These are phyloP conservation scores for Macroramphosus scolopax DNA, from an alignment of 2,797 vertebrate species.

Conservation along the genomic window DNA sequence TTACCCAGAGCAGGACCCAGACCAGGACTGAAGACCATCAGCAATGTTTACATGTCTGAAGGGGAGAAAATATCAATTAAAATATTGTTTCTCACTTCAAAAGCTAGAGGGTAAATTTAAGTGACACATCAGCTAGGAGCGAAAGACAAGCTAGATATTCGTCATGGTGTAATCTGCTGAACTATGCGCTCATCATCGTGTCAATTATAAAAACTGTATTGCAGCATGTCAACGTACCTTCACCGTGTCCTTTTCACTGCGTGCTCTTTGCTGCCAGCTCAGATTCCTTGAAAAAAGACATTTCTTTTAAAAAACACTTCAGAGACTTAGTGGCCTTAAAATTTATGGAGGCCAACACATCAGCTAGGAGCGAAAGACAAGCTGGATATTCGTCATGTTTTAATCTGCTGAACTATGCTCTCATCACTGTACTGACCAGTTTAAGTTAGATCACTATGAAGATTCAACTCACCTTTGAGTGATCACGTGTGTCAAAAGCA, in stretches of 20 bases:
- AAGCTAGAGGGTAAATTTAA: too few relatives aligned
- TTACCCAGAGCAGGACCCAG: slow-evolving; percentile 17
- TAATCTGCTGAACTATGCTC: slow-evolving; percentile 87
- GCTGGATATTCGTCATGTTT: slow-evolving; percentile 54
- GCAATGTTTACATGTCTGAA: not conserved
- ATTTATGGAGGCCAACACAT: slow-evolving; percentile 75
- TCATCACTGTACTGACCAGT: slow-evolving; percentile 77
- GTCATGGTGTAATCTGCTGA: slow-evolving; percentile 81
- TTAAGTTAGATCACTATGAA: too few relatives aligned
- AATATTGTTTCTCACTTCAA: too few relatives aligned
- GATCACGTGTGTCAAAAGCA: not conserved
- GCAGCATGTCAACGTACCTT: too few relatives aligned
- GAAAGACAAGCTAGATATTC: slow-evolving; percentile 74
- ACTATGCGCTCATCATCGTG: slow-evolving; percentile 86
- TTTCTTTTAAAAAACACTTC: too few relatives aligned
- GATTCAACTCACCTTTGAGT: slow-evolving; percentile 9
- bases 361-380: slow-evolving; percentile 88
- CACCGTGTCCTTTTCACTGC: too few relatives aligned
- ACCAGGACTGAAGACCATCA: accelerated
- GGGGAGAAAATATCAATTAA: too few relatives aligned
- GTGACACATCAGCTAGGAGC: slow-evolving; percentile 90
- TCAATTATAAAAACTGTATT: too few relatives aligned
- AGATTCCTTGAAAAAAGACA: too few relatives aligned
- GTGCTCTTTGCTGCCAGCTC: too few relatives aligned
- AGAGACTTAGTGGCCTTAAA: too few relatives aligned